A percentile compares a stretch with the other conserved stretches of the same genome.
These are phyloP conservation scores for Brachystomella parvula DNA, from an alignment of 1,140 invertebrate genomes.

Conservation along the genomic window DNA sequence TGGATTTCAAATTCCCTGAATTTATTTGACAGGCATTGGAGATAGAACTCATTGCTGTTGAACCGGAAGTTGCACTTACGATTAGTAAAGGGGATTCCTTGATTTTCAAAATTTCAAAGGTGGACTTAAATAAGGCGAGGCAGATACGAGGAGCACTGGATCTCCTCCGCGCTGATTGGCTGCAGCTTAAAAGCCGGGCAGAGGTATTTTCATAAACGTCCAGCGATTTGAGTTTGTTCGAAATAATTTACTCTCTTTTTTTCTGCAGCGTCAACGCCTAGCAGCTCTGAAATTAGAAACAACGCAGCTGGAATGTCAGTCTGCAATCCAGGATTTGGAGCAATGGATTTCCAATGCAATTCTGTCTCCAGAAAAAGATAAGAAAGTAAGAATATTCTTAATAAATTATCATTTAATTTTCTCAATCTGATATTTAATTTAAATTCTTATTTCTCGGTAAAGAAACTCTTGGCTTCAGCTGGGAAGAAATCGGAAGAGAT, in stretches of 20 bases:
- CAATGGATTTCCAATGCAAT: slow-evolving; percentile 25
- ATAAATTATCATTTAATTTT: slow-evolving; percentile 4
- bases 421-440: slow-evolving; percentile 3
- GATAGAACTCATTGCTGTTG: slow-evolving; percentile 45
- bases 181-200: slow-evolving; percentile 57
- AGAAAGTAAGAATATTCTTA: slow-evolving; percentile 5
- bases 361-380: slow-evolving; percentile 12
- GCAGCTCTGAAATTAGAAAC: slow-evolving; percentile 27
- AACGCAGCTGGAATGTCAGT: slow-evolving; percentile 27
- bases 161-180: slow-evolving; percentile 56
- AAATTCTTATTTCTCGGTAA: slow-evolving; percentile 18
- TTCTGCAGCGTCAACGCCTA: slow-evolving; percentile 22
- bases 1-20: background rate
- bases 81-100: slow-evolving; percentile 70
- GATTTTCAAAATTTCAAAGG: slow-evolving; percentile 54
- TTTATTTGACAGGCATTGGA: slow-evolving; percentile 29
- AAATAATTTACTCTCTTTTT: background rate
- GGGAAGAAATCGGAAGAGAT: slow-evolving; percentile 17
- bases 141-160: slow-evolving; percentile 41
- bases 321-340: slow-evolving; percentile 25
- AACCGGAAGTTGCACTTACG: slow-evolving; percentile 66
- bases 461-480: background rate
- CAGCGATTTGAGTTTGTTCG: background rate
- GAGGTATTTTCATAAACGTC: slow-evolving; percentile 47
- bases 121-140: slow-evolving; percentile 30